Evolutionary conservation across 2,888 invertebrate genomes (phyloP).

Genomic region (Dioctria linearis): DNA sequence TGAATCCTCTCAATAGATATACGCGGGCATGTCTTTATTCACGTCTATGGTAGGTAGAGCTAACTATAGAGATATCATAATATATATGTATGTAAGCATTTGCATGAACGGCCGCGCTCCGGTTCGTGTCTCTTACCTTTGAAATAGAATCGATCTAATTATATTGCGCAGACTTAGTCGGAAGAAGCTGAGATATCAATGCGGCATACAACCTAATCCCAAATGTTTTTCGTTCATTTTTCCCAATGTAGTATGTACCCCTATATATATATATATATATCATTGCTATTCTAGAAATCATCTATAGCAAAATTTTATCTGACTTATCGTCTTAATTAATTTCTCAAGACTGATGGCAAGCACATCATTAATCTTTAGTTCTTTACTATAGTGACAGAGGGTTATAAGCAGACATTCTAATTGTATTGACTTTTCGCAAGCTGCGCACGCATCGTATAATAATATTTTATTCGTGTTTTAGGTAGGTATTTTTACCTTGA

Average conservation of each 20-base stretch:
- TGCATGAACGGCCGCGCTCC: conserved; percentile 1
- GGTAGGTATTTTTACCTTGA: background rate
- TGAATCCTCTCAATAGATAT: conserved; percentile 17
- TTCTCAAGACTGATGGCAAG: conserved; percentile 20
- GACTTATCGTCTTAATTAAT: conserved; percentile 29
- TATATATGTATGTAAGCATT: background rate
- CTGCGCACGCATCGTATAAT: background rate
- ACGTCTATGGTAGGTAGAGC: background rate
- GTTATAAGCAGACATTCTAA: background rate
- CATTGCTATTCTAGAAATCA: background rate
- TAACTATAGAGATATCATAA: background rate
- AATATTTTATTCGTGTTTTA: background rate
- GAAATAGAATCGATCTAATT: conserved; percentile 43
- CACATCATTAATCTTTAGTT: conserved; percentile 29
- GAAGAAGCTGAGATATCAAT: background rate
- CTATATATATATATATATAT: too few species aligned
- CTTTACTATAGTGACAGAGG: background rate
- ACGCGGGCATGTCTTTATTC: conserved; percentile 24
- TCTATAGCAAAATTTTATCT: conserved; percentile 24
- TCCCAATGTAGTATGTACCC: background rate
- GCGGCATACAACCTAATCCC: conserved; percentile 4
- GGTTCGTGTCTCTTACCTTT: conserved; percentile 12
- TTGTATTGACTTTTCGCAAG: background rate
- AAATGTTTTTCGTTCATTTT: conserved; percentile 9
- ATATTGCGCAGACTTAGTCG: conserved; percentile 17